Base-by-base conservation (phyloP, 2,888 invertebrate species). In the Pristionchus japonicus region DNA sequence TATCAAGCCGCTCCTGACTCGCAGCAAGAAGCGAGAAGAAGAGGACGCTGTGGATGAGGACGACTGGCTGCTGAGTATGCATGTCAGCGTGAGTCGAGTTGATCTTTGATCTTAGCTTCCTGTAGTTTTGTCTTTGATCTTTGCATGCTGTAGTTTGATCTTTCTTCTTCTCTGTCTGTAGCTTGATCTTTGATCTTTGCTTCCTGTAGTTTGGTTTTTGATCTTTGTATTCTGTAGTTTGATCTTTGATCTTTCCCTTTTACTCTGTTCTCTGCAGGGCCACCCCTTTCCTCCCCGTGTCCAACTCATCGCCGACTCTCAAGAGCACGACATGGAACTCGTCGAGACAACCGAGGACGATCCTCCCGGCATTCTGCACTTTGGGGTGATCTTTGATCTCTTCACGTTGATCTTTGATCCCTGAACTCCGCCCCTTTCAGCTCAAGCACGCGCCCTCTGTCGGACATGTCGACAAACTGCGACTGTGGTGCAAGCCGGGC, bases 1-100 rank as follows among this genome's bases (percentile, higher is more conserved):
- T 4, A 91, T 92, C 87, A 90, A 93, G 86, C 92, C 92, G 34
- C 88, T 93, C 34, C 64, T 91, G 13, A 93, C 93, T 20, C 89
- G 89, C 23, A 83, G 84, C 77, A 91, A 92, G 89, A 92, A 90
- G 88, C 90, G 91, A 80, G 92, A 88, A 31, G 90, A 85, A 88
- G 92, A 82, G 61, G 43, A 67, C 17, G 82, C 80, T n/a, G 87
- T 88, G 34, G 70, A 47, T 17, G 70, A 70, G 34, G 86, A 86
- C n/a, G 87, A 85, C 34, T 93, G 93, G 93, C 57, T 90, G 27
- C 85, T 93, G 49, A 89, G 90, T 17, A 90, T 93, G 89, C 74
- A 89, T 17, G 80, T 90, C 34, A 74, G 88, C 20, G 90, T 90
- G 80, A 67, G 37, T 15, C 47, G 43, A 31, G n/a, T 57, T 64